Percentiles rank a stretch among this genome's conserved stretches.
phyloP scores from a whole-genome alignment of 2,888 invertebrate species.

The Apoda limacodes region DNA sequence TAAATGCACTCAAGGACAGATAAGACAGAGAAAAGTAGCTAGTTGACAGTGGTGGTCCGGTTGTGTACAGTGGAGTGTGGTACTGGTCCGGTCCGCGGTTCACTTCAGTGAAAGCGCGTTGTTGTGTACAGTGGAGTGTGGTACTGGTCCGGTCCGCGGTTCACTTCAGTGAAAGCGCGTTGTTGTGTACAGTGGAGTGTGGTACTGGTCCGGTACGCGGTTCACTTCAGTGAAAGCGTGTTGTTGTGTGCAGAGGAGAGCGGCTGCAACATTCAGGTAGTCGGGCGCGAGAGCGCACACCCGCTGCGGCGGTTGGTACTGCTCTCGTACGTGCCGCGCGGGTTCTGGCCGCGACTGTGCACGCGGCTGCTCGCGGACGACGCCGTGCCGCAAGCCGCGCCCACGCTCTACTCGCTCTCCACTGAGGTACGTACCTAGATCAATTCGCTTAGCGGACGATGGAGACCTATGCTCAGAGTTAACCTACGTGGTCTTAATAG shows the following conservation, averaged over 20 bases:
- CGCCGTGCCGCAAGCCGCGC: constrained; percentile 81
- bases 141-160: no score
- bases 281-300: constrained; percentile 47
- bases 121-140: no score
- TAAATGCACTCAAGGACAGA: no score
- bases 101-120: no score
- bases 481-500: background rate
- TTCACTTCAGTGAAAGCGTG: no score
- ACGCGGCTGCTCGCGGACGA: constrained; percentile 93
- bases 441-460: no score
- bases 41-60: no score
- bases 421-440: constrained; percentile 75
- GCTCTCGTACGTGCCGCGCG: constrained; percentile 97
- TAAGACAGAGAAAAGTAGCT: no score
- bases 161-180: no score
- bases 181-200: constrained; percentile 35
- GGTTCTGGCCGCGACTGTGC: constrained; percentile 96
- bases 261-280: constrained; percentile 38
- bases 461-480: background rate
- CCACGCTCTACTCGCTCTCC: constrained; percentile 78
- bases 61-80: no score
- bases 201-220: no score
- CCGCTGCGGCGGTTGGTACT: constrained; percentile 82
- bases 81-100: no score
- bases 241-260: constrained; percentile 36